These are phyloP conservation scores for Ennomos erosarius DNA, from an alignment of 2,888 invertebrate genomes.

Conservation along the genomic window DNA sequence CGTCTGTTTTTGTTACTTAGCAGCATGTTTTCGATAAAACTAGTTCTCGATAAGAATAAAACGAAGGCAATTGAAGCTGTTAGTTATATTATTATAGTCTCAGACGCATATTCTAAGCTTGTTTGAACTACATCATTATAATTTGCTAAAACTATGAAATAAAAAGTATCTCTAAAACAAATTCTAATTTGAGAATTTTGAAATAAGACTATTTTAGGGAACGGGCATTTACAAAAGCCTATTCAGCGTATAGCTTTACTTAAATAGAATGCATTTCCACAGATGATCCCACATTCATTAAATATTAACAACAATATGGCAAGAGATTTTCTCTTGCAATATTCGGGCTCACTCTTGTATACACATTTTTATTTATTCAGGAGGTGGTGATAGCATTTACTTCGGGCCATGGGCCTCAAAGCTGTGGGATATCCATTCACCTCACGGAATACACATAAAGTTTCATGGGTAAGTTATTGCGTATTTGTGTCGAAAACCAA, in stretches of 20 bases:
- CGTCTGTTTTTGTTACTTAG: constrained; percentile 29
- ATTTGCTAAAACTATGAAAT: too few species aligned
- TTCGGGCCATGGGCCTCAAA: constrained; percentile 46
- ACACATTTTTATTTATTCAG: constrained; percentile 52
- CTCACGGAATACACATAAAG: constrained; percentile 64
- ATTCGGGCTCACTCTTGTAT: constrained; percentile 31
- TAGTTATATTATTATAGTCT: too few species aligned
- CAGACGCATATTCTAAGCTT: too few species aligned
- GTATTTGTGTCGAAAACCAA: constrained; percentile 74
- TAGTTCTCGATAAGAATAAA: too few species aligned
- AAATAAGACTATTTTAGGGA: background rate
- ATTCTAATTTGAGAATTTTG: too few species aligned
- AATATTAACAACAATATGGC: constrained; percentile 35
- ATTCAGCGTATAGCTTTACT: constrained; percentile 15
- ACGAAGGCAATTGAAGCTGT: background rate
- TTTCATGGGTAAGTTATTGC: constrained; percentile 71
- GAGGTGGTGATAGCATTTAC: constrained; percentile 54
- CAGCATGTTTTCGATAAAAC: constrained; percentile 3
- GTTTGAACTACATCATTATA: too few species aligned
- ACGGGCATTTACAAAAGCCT: constrained; percentile 1
- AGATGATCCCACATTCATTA: constrained; percentile 34
- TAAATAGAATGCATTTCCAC: constrained; percentile 29
- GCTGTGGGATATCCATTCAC: constrained; percentile 56
- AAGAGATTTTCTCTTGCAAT: constrained; percentile 36
- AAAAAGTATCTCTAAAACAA: too few species aligned